These are phyloP conservation scores for Hoplostethus mediterraneus DNA, from an alignment of 2,797 vertebrate genomes.

Conservation along the genomic window DNA sequence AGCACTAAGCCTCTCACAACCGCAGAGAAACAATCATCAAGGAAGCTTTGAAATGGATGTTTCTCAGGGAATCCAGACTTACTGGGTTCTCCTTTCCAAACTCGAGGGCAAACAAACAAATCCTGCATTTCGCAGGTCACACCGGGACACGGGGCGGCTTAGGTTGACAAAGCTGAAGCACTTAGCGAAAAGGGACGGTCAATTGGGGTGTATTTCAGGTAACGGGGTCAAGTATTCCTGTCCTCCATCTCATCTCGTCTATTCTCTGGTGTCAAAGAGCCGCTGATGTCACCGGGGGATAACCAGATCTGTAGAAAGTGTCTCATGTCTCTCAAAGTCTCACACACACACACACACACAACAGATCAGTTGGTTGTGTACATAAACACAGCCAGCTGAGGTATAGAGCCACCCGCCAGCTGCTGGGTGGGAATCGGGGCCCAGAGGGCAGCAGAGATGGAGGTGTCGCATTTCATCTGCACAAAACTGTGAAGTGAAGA, in stretches of 20 bases:
- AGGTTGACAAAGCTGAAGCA: not conserved
- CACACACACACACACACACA: not conserved
- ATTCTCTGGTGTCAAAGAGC: not conserved
- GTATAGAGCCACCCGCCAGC: conserved; percentile 1
- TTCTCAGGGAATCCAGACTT: conserved; percentile 19
- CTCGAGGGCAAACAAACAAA: conserved; percentile 10
- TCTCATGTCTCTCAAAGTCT: too few relatives aligned
- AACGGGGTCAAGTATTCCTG: conserved; percentile 6
- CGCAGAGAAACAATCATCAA: conserved; percentile 15
- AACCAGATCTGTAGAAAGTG: too few relatives aligned
- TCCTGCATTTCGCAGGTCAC: not conserved
- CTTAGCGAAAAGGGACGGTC: not conserved
- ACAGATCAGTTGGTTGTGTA: conserved; percentile 3
- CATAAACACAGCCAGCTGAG: not conserved
- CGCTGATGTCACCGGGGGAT: conserved; percentile 27
- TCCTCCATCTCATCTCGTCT: conserved; percentile 1
- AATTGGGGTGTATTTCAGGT: not conserved
- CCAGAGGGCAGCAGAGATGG: too few relatives aligned
- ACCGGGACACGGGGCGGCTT: not conserved
- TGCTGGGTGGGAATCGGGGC: not conserved
- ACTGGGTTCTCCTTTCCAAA: not conserved
- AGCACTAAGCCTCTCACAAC: conserved; percentile 11
- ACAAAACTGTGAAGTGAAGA: too few relatives aligned
- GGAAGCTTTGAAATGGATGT: not conserved
- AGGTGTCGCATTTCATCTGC: too few relatives aligned